A percentile compares a stretch with the other conserved stretches of the same genome.
Evolutionary conservation across 2,113 vertebrate species (phyloP).

Genomic region (Rhea pennata): DNA sequence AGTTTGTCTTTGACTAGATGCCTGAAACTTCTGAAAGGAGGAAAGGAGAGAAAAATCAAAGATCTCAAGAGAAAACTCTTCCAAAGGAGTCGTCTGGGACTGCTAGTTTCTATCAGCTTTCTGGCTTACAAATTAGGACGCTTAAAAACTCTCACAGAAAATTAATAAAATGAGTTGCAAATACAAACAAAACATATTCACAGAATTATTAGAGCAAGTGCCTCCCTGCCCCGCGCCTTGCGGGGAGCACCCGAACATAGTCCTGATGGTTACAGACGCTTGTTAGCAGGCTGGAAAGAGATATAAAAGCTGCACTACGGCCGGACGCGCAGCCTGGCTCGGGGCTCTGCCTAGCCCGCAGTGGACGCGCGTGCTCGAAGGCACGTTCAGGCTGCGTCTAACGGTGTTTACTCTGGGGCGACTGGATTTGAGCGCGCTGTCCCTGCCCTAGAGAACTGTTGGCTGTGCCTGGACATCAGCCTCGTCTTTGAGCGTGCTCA

Average conservation of each 20-base stretch:
- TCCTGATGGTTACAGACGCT: rapidly evolving
- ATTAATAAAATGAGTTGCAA: neutral
- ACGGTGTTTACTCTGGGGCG: slow-evolving; percentile 75
- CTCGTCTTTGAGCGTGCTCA: slow-evolving; percentile 72
- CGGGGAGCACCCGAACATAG: neutral
- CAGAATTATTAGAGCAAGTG: neutral
- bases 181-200: neutral
- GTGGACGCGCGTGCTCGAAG: slow-evolving; percentile 48
- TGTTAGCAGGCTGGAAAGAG: neutral
- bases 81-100: neutral
- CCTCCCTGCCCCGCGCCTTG: neutral
- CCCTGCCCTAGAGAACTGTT: slow-evolving; percentile 67
- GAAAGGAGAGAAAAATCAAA: neutral
- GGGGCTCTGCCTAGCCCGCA: slow-evolving; percentile 55
- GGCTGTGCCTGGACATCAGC: slow-evolving; percentile 53
- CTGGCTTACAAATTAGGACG: neutral
- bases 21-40: neutral
- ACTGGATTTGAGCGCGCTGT: slow-evolving; percentile 57
- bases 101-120: neutral
- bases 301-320: slow-evolving; percentile 46
- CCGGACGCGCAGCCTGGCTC: slow-evolving; percentile 63
- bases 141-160: neutral
- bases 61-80: neutral
- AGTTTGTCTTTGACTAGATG: neutral
- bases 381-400: slow-evolving; percentile 64